Base-by-base conservation (phyloP, 2,888 invertebrate species). In the Ecliptopera silaceata region DNA sequence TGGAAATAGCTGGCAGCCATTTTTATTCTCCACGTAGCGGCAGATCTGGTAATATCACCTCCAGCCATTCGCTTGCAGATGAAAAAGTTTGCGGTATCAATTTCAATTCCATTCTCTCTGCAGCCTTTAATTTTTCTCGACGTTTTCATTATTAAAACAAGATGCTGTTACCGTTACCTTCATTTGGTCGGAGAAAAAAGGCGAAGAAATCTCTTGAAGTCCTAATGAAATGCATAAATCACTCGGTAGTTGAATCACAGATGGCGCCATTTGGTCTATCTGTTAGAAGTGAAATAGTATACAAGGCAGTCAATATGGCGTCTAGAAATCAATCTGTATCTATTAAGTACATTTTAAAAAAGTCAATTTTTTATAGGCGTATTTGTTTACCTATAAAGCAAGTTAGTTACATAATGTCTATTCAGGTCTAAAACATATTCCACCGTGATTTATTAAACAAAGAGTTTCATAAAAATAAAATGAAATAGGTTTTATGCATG, bases 171-270 rank as follows among this genome's bases (percentile, higher is more conserved):
- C n/a, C 82, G 83, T 85, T 86, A 82, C 79, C 74, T 80, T 69
- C 77, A 79, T 82, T 85, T 80, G 79, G 73, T 72, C 74, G 65
- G 65, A 63, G 66, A 69, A 79, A 80, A 79, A 78, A 70, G 54
- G 58, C 56, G 68, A 71, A 71, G 73, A 72, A 75, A 75, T 66
- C 74, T 72, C 77, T 85, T 84, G 83, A 83, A 79, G 74, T 72
- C 77, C 72, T 78, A 86, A 87, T 87, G 80, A 84, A 83, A 83
- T 75, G 79, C 83, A 84, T 88, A 86, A 88, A 86, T 88, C 86
- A 86, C 71, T 64, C 63, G 68, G 71, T 71, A 74, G 72, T 70
- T 78, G 75, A 80, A 78, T 77, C 74, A 79, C 74, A 79, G 78
- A 74, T 73, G 76, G 79, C 71, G 76, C 76, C 79, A 61, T 77